These are phyloP conservation scores for silkworm (Bombyx mori) DNA, from an alignment of 1,140 invertebrate species.

Conservation along the genomic window ASM3026992v2 NC_085122.1:6727001-6727500, in stretches of 20 bases:
- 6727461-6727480: conserved; percentile 83
- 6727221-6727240: conserved; percentile 98
- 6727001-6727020: conserved; percentile 95
- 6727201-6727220: conserved; percentile 97
- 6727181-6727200: conserved; percentile 94
- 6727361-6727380: conserved; percentile 99
- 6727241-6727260: conserved; percentile 85
- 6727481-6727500: conserved; percentile 61
- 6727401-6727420: conserved; percentile 95
- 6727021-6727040: conserved; percentile 97
- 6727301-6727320: conserved; percentile 84
- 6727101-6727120: conserved; percentile 90
- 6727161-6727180: conserved; percentile 97
- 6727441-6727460: conserved; percentile 94
- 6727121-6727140: conserved; percentile 96
- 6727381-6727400: conserved; percentile 97
- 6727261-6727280: conserved; percentile 88
- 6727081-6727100: conserved; percentile 96
- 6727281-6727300: conserved; percentile 97
- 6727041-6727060: conserved; percentile 98
- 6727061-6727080: conserved; percentile 97
- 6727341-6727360: conserved; percentile 95
- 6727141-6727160: conserved; percentile 97
- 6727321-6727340: conserved; percentile 97
- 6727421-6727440: conserved; percentile 94